Evolutionary conservation across 2,113 vertebrate genomes (phyloP).

Genomic region (Pterocles gutturalis): DNA sequence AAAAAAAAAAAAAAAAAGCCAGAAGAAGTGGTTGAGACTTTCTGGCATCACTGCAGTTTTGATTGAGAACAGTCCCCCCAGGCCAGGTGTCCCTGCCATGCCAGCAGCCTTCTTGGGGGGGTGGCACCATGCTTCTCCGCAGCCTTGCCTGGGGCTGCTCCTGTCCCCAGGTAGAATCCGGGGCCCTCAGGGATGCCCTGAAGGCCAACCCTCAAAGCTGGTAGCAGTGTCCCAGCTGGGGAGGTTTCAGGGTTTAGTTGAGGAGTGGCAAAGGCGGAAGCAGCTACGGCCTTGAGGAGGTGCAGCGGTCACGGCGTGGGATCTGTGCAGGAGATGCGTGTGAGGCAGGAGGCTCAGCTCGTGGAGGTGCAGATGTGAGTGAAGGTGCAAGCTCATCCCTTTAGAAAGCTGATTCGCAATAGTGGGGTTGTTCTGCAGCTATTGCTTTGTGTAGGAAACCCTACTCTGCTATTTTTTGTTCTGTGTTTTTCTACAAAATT

Average conservation of each 20-base stretch:
- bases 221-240: background rate
- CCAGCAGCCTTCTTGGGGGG: background rate
- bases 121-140: slow-evolving; percentile 15
- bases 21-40: background rate
- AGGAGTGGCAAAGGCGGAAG: background rate
- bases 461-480: background rate
- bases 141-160: background rate
- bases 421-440: background rate
- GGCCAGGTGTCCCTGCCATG: background rate
- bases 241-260: background rate
- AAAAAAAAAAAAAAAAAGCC: too few species aligned
- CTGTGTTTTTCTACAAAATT: background rate
- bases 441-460: background rate
- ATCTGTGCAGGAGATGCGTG: fast-evolving
- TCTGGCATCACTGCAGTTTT: background rate
- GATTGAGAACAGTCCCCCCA: background rate
- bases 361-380: background rate
- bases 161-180: background rate
- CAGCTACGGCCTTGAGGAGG: fast-evolving
- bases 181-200: background rate
- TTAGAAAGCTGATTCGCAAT: background rate
- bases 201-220: background rate
- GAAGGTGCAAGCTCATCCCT: background rate
- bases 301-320: fast-evolving
- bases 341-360: background rate